Base-by-base conservation (phyloP, 1,140 invertebrate species). In the Dinothrombium tinctorium region DNA sequence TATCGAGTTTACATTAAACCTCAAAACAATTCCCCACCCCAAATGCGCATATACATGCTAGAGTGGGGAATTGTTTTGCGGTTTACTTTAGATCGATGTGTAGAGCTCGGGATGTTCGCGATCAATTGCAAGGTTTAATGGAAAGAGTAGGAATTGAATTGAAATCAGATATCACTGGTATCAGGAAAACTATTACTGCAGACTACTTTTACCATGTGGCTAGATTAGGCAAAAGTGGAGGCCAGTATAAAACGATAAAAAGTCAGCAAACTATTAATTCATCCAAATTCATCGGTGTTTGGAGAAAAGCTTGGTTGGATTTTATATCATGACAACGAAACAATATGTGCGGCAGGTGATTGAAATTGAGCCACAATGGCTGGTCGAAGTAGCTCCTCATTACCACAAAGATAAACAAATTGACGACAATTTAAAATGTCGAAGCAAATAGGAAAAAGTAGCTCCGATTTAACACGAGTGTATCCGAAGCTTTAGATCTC, bases 271-370 rank as follows among this genome's bases (percentile, higher is more conserved):
- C 92, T 98, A 1, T 98, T 96, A 54, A 96, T 99, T 54, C 94
- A 99, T 68, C 94, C 94, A 0, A 94, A 86, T 0, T 92, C 82
- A 60, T 82, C 90, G 0, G 60, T 99, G 0, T 99, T 98, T 54
- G 94, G 98, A 58, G 62, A 87, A 44, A 89, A 98, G 58, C 94
- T 92, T 0, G 98, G 92, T 83, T 81, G 76, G 79, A 86, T 98
- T 0, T 82, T 99, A 37, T 99, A 98, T 56, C 89, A 99, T 55
- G 92, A 99, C 94, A 0, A 98, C 94, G 0, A 98, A 99, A 54
- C 94, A 98, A 59, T 99, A 98, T 55, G 98, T 99, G 94, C 67
- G 90, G 33, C 87, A 98, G 61, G 89, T 96, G 1, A 98, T 89
- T 0, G 84, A 87, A 0, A 95, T 98, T 32, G 94, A 99, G 65